Evolutionary conservation across 2,113 vertebrate genomes (phyloP), one percentile per base, ranked within the genome.

Genomic region (Mionectes macconnelli): DNA sequence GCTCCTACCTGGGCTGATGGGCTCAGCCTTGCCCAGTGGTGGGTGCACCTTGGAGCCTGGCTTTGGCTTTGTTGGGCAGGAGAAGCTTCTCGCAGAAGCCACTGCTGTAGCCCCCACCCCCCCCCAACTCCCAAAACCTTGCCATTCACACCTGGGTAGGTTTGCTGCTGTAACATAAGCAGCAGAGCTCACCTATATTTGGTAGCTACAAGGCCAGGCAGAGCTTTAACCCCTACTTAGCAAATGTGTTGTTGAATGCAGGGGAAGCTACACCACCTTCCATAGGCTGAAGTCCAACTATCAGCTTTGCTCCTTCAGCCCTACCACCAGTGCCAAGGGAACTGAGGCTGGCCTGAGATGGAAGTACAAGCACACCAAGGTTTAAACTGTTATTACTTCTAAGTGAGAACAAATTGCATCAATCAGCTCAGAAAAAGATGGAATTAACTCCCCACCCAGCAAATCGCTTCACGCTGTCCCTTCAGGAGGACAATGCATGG

Each of bases 401-500:
- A 62, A 74, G 50, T 50, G 42, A 89, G 30, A 90, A 85, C 22
- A 89, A 87, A 66, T 50, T 33, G 33, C 55, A 39, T 52, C 40
- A 49, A 44, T 66, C 66, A 45, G 64, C 82, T 95, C 60, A 45
- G 62, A 57, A 53, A 62, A 77, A 50, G 42, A 30, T 10, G 42
- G 80, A 75, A 84, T 77, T 83, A 92, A 80, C 50, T 83, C 64
- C 56, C 70, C 74, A 53, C 44, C 33, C 45, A n/a, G n/a, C 68
- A 70, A 81, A 21, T 47, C 70, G 15, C 45, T 88, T 87, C 35
- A 30, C 4, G 39, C 55, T 91, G 79, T 87, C 70, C 59, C 63
- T 85, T 72, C 70, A 77, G 77, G 52, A 92, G 52, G 67, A 96
- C 90, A 93, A 76, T 73, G 75, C 44, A 9, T 83, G 94, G 87